Evolutionary conservation across 2,888 invertebrate species (phyloP).

Genomic region (Drosophila melanosoma): DNA sequence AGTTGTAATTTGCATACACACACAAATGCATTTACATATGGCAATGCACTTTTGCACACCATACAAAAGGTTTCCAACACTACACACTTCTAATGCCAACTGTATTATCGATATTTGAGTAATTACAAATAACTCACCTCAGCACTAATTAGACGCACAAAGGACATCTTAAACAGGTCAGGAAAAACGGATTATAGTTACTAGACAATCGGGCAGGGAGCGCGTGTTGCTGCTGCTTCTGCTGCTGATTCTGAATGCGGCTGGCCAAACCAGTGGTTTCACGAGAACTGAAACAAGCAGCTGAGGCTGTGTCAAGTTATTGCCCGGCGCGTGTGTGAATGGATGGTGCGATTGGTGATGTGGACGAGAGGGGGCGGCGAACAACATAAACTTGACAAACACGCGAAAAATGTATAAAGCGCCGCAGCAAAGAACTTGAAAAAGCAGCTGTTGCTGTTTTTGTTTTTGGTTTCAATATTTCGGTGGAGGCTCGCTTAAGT

Average conservation of each 20-base stretch:
- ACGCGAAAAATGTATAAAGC: neutral
- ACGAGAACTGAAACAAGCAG: slow-evolving; percentile 78
- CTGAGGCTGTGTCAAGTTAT: slow-evolving; percentile 66
- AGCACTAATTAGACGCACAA: slow-evolving; percentile 81
- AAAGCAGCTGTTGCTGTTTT: slow-evolving; percentile 47
- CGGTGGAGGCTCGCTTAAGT: slow-evolving; percentile 67
- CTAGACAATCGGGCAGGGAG: slow-evolving; percentile 43
- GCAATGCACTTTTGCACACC: slow-evolving; percentile 1
- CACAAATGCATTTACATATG: slow-evolving; percentile 4
- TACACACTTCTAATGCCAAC: neutral
- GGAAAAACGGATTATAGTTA: slow-evolving; percentile 32
- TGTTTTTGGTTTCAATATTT: slow-evolving; percentile 26
- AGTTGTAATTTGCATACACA: slow-evolving; percentile 24
- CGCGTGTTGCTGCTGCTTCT: slow-evolving; percentile 25
- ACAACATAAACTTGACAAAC: slow-evolving; percentile 5
- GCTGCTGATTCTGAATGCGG: slow-evolving; percentile 26
- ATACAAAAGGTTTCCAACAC: slow-evolving; percentile 14
- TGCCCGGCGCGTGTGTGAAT: slow-evolving; percentile 38
- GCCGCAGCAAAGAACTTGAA: slow-evolving; percentile 53
- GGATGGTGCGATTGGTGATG: slow-evolving; percentile 55
- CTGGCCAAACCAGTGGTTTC: slow-evolving; percentile 73
- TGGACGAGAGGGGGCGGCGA: slow-evolving; percentile 1
- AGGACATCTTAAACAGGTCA: slow-evolving; percentile 72
- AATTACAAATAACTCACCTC: slow-evolving; percentile 75
- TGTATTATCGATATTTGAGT: slow-evolving; percentile 31